These are phyloP conservation scores for Gavialis gangeticus DNA, from an alignment of 2,113 vertebrate genomes.

Conservation along the genomic window DNA sequence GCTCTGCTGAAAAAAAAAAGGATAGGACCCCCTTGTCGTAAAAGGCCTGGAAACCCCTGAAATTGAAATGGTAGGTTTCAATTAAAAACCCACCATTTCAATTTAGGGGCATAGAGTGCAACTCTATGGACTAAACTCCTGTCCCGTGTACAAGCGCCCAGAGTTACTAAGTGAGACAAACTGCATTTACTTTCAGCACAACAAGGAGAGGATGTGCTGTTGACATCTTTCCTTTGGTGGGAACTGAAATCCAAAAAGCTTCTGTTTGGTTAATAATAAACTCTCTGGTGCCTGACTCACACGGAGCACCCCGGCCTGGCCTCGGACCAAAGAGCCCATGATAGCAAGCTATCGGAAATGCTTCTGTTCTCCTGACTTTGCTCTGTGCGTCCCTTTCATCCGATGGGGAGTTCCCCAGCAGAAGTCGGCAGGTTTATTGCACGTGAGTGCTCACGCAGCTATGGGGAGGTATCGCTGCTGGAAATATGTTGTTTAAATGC, in stretches of 20 bases:
- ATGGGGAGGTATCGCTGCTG: neutral
- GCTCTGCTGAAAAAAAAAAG: no score
- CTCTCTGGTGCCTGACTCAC: neutral
- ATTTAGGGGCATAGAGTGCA: no score
- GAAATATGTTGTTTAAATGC: no score
- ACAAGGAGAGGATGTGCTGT: neutral
- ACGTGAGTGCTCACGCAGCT: neutral
- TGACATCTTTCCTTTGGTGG: neutral
- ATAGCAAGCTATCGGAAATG: no score
- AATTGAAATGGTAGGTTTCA: no score
- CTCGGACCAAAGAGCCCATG: neutral
- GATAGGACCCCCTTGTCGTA: no score
- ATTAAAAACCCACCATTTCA: no score
- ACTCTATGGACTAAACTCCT: no score
- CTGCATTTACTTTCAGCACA: rapidly evolving
- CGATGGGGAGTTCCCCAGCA: rapidly evolving
- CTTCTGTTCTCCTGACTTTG: rapidly evolving
- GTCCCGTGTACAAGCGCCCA: no score
- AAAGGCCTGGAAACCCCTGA: no score
- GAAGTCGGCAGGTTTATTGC: rapidly evolving
- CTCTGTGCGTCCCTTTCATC: neutral
- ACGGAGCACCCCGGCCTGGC: rapidly evolving
- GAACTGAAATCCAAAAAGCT: neutral
- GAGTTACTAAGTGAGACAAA: neutral
- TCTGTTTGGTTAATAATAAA: neutral